These are phyloP conservation scores for Ptychobarbus kaznakovi DNA, from an alignment of 2,797 vertebrate genomes.

Conservation along the genomic window DNA sequence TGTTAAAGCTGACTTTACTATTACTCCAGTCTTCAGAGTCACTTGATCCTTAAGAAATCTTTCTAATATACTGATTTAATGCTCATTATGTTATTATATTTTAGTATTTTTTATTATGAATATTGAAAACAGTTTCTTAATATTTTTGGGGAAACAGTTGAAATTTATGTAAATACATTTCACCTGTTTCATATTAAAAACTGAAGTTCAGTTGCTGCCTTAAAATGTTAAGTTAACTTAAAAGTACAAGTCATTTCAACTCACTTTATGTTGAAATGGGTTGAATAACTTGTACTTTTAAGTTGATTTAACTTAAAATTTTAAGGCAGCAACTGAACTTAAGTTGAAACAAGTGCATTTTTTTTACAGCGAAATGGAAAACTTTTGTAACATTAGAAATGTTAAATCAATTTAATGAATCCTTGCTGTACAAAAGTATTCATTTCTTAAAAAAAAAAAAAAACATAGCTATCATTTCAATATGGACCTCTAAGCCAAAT, in stretches of 20 bases:
- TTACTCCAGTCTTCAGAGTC: not conserved
- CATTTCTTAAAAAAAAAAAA: not conserved
- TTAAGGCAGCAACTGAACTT: too few relatives aligned
- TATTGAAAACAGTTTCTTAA: not conserved
- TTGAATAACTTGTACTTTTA: too few relatives aligned
- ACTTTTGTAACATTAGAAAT: not conserved
- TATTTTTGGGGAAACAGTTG: not conserved
- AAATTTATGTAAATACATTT: too few relatives aligned
- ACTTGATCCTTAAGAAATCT: not conserved
- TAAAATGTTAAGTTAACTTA: too few relatives aligned
- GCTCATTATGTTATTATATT: too few relatives aligned
- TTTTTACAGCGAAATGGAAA: not conserved
- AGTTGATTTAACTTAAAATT: too few relatives aligned
- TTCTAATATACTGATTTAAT: not conserved
- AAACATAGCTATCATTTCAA: not conserved
- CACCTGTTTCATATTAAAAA: too few relatives aligned
- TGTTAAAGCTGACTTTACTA: not conserved
- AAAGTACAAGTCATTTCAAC: too few relatives aligned
- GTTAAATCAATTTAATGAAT: not conserved
- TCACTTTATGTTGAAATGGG: too few relatives aligned
- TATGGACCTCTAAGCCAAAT: not conserved
- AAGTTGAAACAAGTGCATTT: too few relatives aligned
- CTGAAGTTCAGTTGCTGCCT: too few relatives aligned
- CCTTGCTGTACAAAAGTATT: not conserved
- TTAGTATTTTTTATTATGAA: not conserved